A percentile compares a stretch with the other conserved stretches of the same genome.
These are phyloP conservation scores for Colistium nudipinnis DNA, from an alignment of 2,113 vertebrate genomes.

Conservation along the genomic window DNA sequence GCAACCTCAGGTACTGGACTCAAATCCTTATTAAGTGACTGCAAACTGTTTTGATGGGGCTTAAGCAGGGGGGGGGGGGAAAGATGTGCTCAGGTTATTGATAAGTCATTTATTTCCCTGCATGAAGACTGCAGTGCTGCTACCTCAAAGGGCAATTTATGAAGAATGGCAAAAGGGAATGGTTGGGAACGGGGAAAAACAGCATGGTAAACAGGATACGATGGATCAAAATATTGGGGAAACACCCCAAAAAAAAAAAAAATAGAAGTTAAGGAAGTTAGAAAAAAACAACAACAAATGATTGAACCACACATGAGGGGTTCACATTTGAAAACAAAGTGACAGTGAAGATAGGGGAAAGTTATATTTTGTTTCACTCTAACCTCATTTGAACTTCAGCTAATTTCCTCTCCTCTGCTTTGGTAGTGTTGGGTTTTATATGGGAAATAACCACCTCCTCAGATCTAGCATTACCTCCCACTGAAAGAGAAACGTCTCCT, in stretches of 20 bases:
- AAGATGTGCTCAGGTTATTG: not conserved
- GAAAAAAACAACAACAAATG: no score
- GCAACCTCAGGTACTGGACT: slow-evolving; percentile 81
- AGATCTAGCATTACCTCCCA: slow-evolving; percentile 27
- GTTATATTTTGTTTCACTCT: not conserved
- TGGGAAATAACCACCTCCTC: slow-evolving; percentile 26
- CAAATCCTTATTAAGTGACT: not conserved
- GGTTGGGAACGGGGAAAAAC: no score
- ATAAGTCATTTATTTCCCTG: not conserved
- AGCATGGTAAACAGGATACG: no score
- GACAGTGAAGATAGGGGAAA: no score
- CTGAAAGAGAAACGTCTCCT: slow-evolving; percentile 34
- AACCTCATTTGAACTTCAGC: slow-evolving; percentile 4
- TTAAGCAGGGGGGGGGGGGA: not conserved
- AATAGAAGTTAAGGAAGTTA: no score
- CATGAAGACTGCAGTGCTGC: no score
- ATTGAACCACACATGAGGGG: no score
- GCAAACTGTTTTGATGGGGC: not conserved
- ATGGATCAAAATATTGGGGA: no score
- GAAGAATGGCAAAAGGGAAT: no score
- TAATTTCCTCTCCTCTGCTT: slow-evolving; percentile 1
- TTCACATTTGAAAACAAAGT: no score
- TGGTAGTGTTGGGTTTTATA: not conserved
- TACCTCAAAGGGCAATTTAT: no score
- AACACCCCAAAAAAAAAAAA: no score